Base-by-base conservation (phyloP, 2,888 invertebrate species). In the Drosophila mulleri region DNA sequence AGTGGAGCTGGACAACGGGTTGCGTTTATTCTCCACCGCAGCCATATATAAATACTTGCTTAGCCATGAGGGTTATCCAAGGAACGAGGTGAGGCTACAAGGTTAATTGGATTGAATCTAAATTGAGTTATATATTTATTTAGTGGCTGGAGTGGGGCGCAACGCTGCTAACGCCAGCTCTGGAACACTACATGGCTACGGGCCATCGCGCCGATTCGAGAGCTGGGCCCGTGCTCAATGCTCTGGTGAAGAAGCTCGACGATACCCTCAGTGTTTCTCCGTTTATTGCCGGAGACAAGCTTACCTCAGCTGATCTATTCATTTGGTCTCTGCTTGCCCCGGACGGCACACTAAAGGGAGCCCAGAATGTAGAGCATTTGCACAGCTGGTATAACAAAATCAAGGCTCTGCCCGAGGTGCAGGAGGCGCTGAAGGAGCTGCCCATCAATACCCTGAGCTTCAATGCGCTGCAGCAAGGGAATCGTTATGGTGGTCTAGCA, bases 291-390 rank as follows among this genome's bases (percentile, higher is more conserved):
- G 95, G 95, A 80, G 94, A 94, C 67, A 94, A 94, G 75, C 66
- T 96, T 32, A 94, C 95, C 23, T 93, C 95, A 5, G 96, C 95
- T 0, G 97, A 97, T 92, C 93, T 96, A 61, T 94, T 95, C 5
- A 93, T 97, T 71, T 97, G 96, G 96, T 94, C 95, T 47, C 95
- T 95, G 1, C 82, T 97, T 6, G 96, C 96, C 88, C 96, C 96
- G 0, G 95, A 95, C 78, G 94, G 94, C n/a, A 94, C 94, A 47
- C 91, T 95, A 12, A 94, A 94, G 72, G 95, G 95, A 72, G 91
- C 95, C 26, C 92, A 93, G 1, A 94, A 94, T 37, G 94, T 94
- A 67, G 91, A 91, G 0, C 93, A 94, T 75, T 85, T 97, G 9
- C 83, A 91, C 0, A 92, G 93, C 16, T 97, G 97, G 97, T 93